Base-by-base conservation (phyloP, 1,140 invertebrate species). In the Euglossa dilemma region DNA sequence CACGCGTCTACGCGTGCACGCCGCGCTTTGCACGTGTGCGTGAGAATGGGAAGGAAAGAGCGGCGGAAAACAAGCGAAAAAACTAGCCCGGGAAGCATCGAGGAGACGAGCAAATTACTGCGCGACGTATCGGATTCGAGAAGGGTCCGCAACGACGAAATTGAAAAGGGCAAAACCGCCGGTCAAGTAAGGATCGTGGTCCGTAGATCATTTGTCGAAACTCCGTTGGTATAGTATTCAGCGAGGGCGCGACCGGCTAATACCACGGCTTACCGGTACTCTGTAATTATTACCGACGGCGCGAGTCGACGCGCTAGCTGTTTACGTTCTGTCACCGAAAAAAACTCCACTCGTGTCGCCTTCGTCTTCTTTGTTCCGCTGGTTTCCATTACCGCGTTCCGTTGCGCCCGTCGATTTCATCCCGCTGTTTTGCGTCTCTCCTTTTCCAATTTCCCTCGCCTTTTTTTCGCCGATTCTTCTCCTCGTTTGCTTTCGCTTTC, bases 251-350 rank as follows among this genome's bases (percentile, higher is more conserved):
- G 84, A 87, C 84, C 81, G 73, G 25, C 70, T 88, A 85, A 89
- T 87, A 86, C 82, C 81, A 76, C 78, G 85, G 85, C 85, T 91
- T 90, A 90, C 88, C 71, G 36, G 76, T 70, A 77, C 61, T 79
- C 86, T 84, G 88, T 91, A 88, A 91, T 91, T 90, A 89, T 90
- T 88, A 83, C 67, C 47, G 52, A 52, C 64, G 77, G 25, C 73
- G 74, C 86, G 67, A 80, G 66, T 76, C 72, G 63, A 72, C 84
- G 70, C 36, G 36, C 52, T 47, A 67, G 66, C 80, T 87, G 79
- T 85, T 79, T 83, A 54, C 70, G 36, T 50, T 28, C 36, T 43
- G 25, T 43, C 20, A n/a, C 36, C 25, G 43, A 57, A 71, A 28
- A 67, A 78, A 72, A 45, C 52, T 52, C 25, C 18, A 20, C n/a